These are phyloP conservation scores for Drosophila bocki DNA, from an alignment of 1,140 invertebrate species.

Conservation along the genomic window DNA sequence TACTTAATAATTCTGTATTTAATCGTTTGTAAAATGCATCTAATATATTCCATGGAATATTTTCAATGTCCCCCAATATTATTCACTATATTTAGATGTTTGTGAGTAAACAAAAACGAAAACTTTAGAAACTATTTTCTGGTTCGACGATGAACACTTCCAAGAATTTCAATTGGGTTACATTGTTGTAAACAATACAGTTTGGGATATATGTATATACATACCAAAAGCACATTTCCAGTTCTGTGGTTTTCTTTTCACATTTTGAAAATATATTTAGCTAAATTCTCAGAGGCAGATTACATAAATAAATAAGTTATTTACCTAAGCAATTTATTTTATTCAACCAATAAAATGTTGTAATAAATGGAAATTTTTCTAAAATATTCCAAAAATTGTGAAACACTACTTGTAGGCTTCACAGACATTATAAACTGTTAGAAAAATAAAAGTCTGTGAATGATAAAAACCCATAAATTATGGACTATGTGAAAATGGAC, in stretches of 20 bases:
- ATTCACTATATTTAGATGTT: constrained; percentile 60
- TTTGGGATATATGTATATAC: constrained; percentile 1
- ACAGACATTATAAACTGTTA: constrained; percentile 8
- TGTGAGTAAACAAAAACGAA: constrained; percentile 52
- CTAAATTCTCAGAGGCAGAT: neutral
- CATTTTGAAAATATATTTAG: neutral
- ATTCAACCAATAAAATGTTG: neutral
- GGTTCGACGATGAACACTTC: constrained; percentile 45
- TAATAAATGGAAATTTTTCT: neutral
- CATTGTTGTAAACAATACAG: constrained; percentile 61
- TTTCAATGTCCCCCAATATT: constrained; percentile 61
- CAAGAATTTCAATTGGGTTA: constrained; percentile 64
- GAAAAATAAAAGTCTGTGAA: constrained; percentile 8
- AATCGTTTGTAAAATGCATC: constrained; percentile 15
- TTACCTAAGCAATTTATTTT: neutral
- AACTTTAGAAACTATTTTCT: constrained; percentile 41
- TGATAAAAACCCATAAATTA: constrained; percentile 15
- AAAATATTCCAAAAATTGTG: neutral
- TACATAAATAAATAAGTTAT: neutral
- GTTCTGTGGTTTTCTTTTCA: neutral
- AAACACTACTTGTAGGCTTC: neutral
- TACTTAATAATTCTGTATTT: constrained; percentile 53
- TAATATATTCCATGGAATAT: constrained; percentile 32
- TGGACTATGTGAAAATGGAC: constrained; percentile 33
- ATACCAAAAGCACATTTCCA: neutral